These are phyloP conservation scores for Rhabdomys pumilio DNA, from an alignment of 2,797 vertebrate genomes.

Conservation along the genomic window DNA sequence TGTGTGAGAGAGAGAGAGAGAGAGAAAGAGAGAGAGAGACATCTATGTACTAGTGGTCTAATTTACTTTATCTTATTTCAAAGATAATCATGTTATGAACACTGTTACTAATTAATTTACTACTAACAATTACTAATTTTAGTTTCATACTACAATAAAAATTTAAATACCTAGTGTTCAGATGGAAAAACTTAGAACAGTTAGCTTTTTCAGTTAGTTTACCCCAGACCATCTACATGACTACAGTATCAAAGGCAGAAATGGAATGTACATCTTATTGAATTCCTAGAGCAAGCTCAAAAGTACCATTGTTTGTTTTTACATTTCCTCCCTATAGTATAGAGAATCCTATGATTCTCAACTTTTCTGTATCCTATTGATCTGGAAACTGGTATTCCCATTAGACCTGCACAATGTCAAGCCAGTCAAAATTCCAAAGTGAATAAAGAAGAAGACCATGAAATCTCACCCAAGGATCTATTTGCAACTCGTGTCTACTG, in stretches of 20 bases:
- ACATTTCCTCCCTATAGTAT: fast-evolving
- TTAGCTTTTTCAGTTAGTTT: neutral
- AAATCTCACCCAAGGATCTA: neutral
- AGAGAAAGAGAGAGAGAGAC: neutral
- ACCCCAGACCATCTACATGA: neutral
- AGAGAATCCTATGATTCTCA: neutral
- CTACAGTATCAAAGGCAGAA: neutral
- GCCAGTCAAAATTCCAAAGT: neutral
- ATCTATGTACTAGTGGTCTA: neutral
- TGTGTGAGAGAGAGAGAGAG: no score
- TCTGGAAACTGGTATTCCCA: neutral
- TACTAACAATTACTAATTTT: neutral
- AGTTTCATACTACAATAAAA: neutral
- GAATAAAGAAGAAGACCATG: neutral
- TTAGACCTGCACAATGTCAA: neutral
- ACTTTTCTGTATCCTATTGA: neutral
- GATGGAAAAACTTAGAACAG: neutral
- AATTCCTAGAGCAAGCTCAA: neutral
- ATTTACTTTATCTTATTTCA: no score
- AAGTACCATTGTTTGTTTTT: neutral
- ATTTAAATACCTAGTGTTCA: neutral
- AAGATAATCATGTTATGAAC: neutral
- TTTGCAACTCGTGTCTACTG: neutral
- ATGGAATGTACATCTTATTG: neutral
- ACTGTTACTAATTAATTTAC: neutral